Percentiles rank a stretch among this genome's conserved stretches.
Evolutionary conservation across 2,113 vertebrate genomes (phyloP).

Genomic region (Piaya cayana): DNA sequence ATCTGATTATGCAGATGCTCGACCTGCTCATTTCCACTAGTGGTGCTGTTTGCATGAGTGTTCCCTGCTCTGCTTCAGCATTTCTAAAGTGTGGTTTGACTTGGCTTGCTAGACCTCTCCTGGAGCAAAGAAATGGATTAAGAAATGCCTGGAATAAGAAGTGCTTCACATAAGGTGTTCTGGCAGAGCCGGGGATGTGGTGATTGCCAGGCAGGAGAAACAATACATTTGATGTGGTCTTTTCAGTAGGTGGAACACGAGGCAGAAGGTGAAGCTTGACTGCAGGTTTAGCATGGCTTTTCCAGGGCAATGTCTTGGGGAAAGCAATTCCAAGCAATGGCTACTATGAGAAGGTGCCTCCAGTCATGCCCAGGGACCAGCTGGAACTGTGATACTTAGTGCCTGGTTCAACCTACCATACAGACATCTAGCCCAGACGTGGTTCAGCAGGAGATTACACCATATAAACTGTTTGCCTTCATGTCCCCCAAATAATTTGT

Average conservation of each 20-base stretch:
- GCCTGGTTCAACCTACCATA: rapidly evolving
- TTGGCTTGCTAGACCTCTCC: neutral
- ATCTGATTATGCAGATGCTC: neutral
- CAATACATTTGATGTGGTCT: neutral
- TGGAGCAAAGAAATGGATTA: neutral
- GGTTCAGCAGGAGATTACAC: neutral
- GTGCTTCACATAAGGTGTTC: neutral
- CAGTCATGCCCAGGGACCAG: neutral
- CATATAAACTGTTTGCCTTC: neutral
- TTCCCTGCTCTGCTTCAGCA: neutral
- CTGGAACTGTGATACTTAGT: rapidly evolving
- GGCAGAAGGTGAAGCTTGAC: neutral
- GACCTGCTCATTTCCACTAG: neutral
- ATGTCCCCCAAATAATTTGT: neutral
- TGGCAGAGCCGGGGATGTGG: neutral
- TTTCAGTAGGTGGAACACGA: neutral
- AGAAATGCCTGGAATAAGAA: neutral
- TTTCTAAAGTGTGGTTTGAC: neutral
- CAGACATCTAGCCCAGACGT: neutral
- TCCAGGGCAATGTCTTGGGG: rapidly evolving
- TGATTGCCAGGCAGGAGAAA: rapidly evolving
- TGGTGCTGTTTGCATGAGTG: neutral
- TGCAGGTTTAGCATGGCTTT: neutral
- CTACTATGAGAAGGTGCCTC: rapidly evolving
- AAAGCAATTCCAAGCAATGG: neutral